phyloP scores from a whole-genome alignment of 2,113 vertebrate species.

The Gavia stellata region DNA sequence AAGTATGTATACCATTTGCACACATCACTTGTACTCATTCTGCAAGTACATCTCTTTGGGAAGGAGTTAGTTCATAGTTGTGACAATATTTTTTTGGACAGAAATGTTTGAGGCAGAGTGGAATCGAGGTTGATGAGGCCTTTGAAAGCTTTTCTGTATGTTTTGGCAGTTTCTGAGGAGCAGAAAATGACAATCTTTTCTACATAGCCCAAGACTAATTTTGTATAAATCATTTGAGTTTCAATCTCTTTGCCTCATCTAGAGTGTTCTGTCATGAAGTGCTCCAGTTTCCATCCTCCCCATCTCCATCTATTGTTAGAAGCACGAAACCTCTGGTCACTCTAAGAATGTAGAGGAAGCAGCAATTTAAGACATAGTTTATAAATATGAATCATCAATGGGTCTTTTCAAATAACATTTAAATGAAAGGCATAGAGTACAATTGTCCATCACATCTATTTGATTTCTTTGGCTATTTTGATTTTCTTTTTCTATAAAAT shows the following conservation, averaged over 20 bases:
- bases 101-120: rapidly evolving
- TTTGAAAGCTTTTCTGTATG: not conserved
- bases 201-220: not conserved
- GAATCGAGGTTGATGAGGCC: not conserved
- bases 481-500: too few relatives aligned
- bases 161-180: not conserved
- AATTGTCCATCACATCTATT: not conserved
- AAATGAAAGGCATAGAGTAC: not conserved
- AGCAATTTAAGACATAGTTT: not conserved
- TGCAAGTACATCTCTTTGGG: not conserved
- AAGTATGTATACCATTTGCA: not conserved
- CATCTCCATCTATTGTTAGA: not conserved
- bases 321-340: not conserved
- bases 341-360: not conserved
- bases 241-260: not conserved
- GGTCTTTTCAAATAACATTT: not conserved
- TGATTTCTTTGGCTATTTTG: not conserved
- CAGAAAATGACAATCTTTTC: not conserved
- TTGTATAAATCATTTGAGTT: not conserved
- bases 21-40: not conserved
- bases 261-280: not conserved
- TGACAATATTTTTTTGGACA: not conserved
- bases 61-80: not conserved
- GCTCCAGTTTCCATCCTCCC: not conserved
- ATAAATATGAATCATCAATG: not conserved